Evolutionary conservation across 1,140 invertebrate genomes (phyloP).

Genomic region (Eurosta solidaginis): DNA sequence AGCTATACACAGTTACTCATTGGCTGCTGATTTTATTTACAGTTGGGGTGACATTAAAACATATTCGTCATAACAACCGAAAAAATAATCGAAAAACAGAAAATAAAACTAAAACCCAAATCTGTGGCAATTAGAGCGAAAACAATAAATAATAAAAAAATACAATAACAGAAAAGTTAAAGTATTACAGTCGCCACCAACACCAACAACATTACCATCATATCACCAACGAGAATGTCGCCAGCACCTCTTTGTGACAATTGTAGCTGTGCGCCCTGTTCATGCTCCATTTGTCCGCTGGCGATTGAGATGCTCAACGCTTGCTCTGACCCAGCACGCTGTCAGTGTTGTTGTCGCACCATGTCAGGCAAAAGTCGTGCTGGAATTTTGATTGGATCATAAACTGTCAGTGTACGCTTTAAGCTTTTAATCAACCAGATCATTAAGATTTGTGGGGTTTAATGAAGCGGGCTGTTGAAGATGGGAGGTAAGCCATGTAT

Average conservation of each 20-base stretch:
- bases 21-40: slow-evolving; percentile 2
- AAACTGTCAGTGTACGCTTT: slow-evolving; percentile 24
- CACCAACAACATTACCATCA: neutral
- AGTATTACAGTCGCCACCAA: neutral
- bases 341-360: neutral
- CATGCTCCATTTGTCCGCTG: neutral
- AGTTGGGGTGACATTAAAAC: slow-evolving; percentile 25
- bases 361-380: slow-evolving; percentile 20
- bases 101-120: neutral
- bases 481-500: neutral
- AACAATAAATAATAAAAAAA: neutral
- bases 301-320: slow-evolving; percentile 16
- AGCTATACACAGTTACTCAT: neutral
- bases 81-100: neutral
- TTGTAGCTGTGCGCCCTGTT: neutral
- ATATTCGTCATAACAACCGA: slow-evolving; percentile 18
- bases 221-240: neutral
- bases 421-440: slow-evolving; percentile 17
- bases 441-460: neutral
- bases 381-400: slow-evolving; percentile 30
- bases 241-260: neutral
- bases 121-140: neutral
- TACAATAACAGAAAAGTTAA: slow-evolving; percentile 2
- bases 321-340: neutral
- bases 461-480: neutral